These are phyloP conservation scores for Leptinotarsa juncta DNA, from an alignment of 2,888 invertebrate species.

Conservation along the genomic window DNA sequence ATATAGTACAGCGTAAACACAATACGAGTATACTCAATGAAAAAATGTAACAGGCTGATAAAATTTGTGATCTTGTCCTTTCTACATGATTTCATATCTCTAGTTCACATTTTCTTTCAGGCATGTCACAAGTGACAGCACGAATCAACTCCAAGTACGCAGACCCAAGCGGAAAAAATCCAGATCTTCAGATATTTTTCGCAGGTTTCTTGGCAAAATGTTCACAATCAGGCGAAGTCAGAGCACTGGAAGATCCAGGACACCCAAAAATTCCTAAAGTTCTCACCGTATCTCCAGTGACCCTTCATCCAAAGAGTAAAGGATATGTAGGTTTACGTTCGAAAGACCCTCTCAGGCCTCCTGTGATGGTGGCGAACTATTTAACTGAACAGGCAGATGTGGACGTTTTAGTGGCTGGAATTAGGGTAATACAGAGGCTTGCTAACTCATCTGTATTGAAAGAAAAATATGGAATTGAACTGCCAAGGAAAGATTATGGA, in stretches of 20 bases:
- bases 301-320: slow-evolving; percentile 75
- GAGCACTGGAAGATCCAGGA: slow-evolving; percentile 62
- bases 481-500: slow-evolving; percentile 66
- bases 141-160: slow-evolving; percentile 73
- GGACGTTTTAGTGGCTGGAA: slow-evolving; percentile 73
- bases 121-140: slow-evolving; percentile 75
- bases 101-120: slow-evolving; percentile 26
- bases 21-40: no score
- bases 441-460: slow-evolving; percentile 71
- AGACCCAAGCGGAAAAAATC: slow-evolving; percentile 70
- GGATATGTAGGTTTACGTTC: slow-evolving; percentile 74
- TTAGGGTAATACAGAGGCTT: slow-evolving; percentile 70
- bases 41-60: no score
- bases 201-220: slow-evolving; percentile 74
- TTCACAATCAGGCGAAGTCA: slow-evolving; percentile 67
- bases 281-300: slow-evolving; percentile 70
- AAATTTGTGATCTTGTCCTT: no score
- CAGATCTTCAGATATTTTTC: slow-evolving; percentile 77
- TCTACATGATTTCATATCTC: no score
- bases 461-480: slow-evolving; percentile 70
- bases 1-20: no score
- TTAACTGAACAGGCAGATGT: slow-evolving; percentile 76
- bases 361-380: slow-evolving; percentile 84
- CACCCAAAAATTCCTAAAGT: slow-evolving; percentile 58
- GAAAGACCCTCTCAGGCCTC: slow-evolving; percentile 76